These are phyloP conservation scores for Serrognathus titanus DNA, from an alignment of 2,888 invertebrate genomes.

Conservation along the genomic window DNA sequence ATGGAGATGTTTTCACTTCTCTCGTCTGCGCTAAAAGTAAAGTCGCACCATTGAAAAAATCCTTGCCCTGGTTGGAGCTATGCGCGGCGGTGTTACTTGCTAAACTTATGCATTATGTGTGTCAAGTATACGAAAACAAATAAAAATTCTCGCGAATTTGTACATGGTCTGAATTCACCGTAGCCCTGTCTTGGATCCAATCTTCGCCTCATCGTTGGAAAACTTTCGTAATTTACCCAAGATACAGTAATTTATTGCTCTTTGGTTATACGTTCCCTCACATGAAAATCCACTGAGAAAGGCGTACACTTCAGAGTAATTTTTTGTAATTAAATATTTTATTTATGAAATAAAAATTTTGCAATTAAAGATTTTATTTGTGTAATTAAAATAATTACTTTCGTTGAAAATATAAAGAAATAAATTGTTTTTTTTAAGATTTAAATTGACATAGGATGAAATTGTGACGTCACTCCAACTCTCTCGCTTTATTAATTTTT, in stretches of 20 bases:
- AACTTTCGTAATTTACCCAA: constrained; percentile 19
- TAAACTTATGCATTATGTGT: too few relatives aligned
- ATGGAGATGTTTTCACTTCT: background rate
- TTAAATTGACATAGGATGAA: too few relatives aligned
- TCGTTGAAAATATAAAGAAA: too few relatives aligned
- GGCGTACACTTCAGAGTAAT: too few relatives aligned
- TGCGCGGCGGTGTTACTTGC: constrained; percentile 8
- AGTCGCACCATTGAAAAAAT: constrained; percentile 12
- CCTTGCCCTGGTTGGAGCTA: constrained; percentile 12
- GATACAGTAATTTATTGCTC: background rate
- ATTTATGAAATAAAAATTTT: too few relatives aligned
- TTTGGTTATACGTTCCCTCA: constrained; percentile 12
- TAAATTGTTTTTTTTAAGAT: too few relatives aligned
- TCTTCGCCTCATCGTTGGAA: constrained; percentile 15
- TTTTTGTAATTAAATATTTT: too few relatives aligned
- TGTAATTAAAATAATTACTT: too few relatives aligned
- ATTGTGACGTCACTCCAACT: too few relatives aligned
- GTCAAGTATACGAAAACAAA: background rate
- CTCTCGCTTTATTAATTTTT: too few relatives aligned
- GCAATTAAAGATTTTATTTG: too few relatives aligned
- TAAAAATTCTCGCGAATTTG: background rate
- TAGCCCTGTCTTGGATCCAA: constrained; percentile 16
- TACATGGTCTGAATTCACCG: constrained; percentile 19
- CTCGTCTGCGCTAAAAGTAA: constrained; percentile 11
- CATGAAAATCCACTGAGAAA: too few relatives aligned